Conservation (phyloP, 2,113 vertebrate species). For the Epinephelus cyanopodus region DNA sequence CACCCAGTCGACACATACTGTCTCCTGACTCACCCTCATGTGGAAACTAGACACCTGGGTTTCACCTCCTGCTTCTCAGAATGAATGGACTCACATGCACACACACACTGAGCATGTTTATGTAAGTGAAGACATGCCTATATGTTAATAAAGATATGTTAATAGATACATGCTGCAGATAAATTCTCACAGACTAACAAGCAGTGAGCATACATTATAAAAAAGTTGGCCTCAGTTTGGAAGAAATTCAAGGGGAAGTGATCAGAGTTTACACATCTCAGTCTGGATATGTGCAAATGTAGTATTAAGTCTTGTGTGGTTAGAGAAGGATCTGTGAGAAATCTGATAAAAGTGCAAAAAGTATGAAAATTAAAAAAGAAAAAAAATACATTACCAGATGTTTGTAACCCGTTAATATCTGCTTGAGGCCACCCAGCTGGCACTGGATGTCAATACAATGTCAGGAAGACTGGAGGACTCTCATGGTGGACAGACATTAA, state of each 20-base stretch:
- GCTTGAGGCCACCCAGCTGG: too few species aligned
- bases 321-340: background rate
- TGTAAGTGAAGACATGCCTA: conserved; percentile 9
- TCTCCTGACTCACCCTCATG: conserved; percentile 64
- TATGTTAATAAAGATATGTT: background rate
- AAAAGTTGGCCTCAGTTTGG: background rate
- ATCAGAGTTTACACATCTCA: background rate
- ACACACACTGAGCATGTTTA: conserved; percentile 25
- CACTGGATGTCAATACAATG: too few species aligned
- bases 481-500: too few species aligned
- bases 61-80: conserved; percentile 50
- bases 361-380: background rate
- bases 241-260: background rate
- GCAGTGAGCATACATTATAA: background rate
- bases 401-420: background rate
- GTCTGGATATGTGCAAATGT: background rate
- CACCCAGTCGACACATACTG: conserved; percentile 69
- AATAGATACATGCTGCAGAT: background rate
- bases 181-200: background rate
- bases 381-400: background rate
- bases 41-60: conserved; percentile 66
- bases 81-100: conserved; percentile 42
- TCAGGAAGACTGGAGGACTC: too few species aligned
- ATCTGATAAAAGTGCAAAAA: too few species aligned
- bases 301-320: background rate